Evolutionary conservation across 2,113 vertebrate species (phyloP).

Genomic region (Tenrec ecaudatus): DNA sequence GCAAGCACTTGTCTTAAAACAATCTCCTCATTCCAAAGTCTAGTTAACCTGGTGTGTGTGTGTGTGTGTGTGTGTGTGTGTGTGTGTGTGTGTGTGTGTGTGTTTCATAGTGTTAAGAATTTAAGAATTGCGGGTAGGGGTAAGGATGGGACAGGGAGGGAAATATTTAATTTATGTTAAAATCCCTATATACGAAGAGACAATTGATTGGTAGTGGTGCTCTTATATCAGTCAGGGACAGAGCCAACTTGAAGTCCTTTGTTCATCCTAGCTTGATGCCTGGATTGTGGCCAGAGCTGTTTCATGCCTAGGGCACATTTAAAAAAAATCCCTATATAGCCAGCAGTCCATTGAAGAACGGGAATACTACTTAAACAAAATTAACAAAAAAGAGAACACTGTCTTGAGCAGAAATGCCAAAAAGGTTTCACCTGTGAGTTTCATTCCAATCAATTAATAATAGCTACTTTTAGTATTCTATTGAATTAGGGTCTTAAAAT

Average conservation of each 20-base stretch:
- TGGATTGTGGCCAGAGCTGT: too few relatives aligned
- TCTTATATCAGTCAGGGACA: too few relatives aligned
- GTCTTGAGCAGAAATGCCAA: not conserved
- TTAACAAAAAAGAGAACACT: not conserved
- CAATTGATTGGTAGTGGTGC: too few relatives aligned
- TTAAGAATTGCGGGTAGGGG: too few relatives aligned
- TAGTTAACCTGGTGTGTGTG: not conserved
- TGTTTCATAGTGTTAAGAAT: too few relatives aligned
- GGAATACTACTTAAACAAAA: not conserved
- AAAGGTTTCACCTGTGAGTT: not conserved
- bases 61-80: not conserved
- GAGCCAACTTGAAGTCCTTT: too few relatives aligned
- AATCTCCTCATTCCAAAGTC: constrained; percentile 11
- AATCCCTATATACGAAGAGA: not conserved
- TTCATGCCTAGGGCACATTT: too few relatives aligned
- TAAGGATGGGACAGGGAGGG: not conserved
- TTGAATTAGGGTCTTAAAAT: not conserved
- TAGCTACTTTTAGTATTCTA: not conserved
- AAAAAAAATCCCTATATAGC: not conserved
- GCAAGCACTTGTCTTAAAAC: not conserved
- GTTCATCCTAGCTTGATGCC: too few relatives aligned
- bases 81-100: not conserved
- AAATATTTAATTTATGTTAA: constrained; percentile 15
- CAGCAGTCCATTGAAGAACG: not conserved
- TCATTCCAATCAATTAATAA: not conserved